phyloP scores from a whole-genome alignment of 2,113 vertebrate genomes.

The Corythoichthys intestinalis region DNA sequence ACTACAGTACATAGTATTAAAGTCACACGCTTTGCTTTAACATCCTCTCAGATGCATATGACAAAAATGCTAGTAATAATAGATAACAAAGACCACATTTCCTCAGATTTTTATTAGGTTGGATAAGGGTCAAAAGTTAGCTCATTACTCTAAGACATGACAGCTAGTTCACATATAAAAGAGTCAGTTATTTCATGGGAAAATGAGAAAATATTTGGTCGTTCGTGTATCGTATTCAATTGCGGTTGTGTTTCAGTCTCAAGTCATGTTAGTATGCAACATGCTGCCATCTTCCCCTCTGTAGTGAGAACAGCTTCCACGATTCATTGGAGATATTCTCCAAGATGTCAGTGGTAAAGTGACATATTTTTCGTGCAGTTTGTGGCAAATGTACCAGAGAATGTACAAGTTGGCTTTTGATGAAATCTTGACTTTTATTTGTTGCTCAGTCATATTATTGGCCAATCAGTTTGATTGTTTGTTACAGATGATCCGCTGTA shows the following conservation, averaged over 20 bases:
- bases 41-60: not conserved
- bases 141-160: not conserved
- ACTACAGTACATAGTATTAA: not conserved
- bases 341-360: not conserved
- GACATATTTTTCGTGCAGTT: not conserved
- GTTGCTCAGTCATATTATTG: not conserved
- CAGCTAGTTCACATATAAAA: not conserved
- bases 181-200: not conserved
- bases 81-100: not conserved
- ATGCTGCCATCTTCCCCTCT: not conserved
- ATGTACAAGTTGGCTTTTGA: not conserved
- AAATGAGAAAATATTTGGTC: not conserved
- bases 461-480: not conserved
- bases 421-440: not conserved
- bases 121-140: not conserved
- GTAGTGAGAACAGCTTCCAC: not conserved
- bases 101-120: not conserved
- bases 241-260: not conserved
- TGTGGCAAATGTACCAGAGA: not conserved
- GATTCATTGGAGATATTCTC: not conserved
- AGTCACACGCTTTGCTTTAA: no score
- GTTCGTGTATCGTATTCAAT: not conserved
- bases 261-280: not conserved
- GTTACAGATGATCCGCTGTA: not conserved
- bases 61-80: not conserved